Evolutionary conservation across 2,888 invertebrate genomes (phyloP).

Genomic region (Melanotus villosus): DNA sequence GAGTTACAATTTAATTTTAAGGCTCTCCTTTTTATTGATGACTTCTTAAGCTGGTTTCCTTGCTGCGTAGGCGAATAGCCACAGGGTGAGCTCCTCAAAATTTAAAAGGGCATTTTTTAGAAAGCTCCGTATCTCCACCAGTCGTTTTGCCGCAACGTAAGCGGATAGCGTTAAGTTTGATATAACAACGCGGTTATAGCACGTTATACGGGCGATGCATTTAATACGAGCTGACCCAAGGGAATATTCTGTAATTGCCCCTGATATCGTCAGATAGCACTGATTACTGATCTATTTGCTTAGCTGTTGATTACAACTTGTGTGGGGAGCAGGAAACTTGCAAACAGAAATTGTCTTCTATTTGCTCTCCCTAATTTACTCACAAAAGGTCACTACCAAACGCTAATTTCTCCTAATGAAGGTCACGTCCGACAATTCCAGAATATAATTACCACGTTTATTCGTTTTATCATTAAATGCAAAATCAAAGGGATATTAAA

Average conservation of each 20-base stretch:
- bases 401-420: not conserved
- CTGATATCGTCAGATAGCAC: slow-evolving; percentile 22
- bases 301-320: slow-evolving; percentile 35
- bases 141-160: slow-evolving; percentile 1
- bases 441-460: too few relatives aligned
- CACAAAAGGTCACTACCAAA: not conserved
- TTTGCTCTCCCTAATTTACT: slow-evolving; percentile 29
- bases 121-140: not conserved
- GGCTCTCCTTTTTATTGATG: slow-evolving; percentile 26
- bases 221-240: slow-evolving; percentile 19
- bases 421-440: too few relatives aligned
- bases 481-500: too few relatives aligned
- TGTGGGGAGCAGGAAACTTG: not conserved
- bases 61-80: slow-evolving; percentile 21
- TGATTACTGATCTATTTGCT: slow-evolving; percentile 35
- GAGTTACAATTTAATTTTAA: slow-evolving; percentile 31
- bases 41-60: slow-evolving; percentile 15
- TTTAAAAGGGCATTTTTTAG: slow-evolving; percentile 11
- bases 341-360: slow-evolving; percentile 35
- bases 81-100: not conserved
- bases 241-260: slow-evolving; percentile 24
- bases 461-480: too few relatives aligned
- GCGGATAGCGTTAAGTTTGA: not conserved
- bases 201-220: slow-evolving; percentile 2
- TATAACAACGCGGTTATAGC: slow-evolving; percentile 10